Percentiles rank a stretch among this genome's conserved stretches.
These are phyloP conservation scores for Anthoscopus minutus DNA, from an alignment of 2,113 vertebrate genomes.

Conservation along the genomic window DNA sequence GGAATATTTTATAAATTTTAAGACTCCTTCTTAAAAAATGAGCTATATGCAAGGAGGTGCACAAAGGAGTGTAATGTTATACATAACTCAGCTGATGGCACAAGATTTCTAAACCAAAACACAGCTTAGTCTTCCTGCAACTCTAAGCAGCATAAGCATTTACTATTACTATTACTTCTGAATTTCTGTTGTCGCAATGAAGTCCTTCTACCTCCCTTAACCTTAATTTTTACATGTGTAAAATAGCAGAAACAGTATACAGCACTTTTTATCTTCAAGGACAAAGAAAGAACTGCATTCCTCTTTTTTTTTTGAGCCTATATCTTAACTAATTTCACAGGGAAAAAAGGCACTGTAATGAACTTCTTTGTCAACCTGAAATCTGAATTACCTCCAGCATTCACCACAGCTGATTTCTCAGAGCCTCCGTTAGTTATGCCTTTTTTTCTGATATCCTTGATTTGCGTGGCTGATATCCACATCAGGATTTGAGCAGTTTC, in stretches of 20 bases:
- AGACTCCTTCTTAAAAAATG: not conserved
- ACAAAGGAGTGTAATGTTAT: not conserved
- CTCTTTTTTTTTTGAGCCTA: not conserved
- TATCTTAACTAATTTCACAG: not conserved
- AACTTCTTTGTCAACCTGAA: not conserved
- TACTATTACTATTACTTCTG: not conserved
- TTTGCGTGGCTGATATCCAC: not conserved
- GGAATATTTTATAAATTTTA: not conserved
- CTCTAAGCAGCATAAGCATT: not conserved
- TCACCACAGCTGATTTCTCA: not conserved
- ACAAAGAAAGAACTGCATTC: not conserved
- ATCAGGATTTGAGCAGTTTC: not conserved
- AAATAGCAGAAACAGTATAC: not conserved
- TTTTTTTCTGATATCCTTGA: not conserved
- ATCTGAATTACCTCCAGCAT: not conserved
- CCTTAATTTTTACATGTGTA: not conserved
- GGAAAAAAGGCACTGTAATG: not conserved
- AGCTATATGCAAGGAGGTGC: not conserved
- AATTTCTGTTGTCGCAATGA: not conserved
- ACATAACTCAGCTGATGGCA: not conserved
- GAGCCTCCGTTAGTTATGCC: not conserved
- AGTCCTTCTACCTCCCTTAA: not conserved
- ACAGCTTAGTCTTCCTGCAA: not conserved
- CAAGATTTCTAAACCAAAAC: not conserved
- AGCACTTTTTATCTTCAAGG: not conserved